Percentiles rank a stretch among this genome's conserved stretches.
phyloP scores from a whole-genome alignment of 2,113 vertebrate genomes.

The Benthochromis sp. region DNA sequence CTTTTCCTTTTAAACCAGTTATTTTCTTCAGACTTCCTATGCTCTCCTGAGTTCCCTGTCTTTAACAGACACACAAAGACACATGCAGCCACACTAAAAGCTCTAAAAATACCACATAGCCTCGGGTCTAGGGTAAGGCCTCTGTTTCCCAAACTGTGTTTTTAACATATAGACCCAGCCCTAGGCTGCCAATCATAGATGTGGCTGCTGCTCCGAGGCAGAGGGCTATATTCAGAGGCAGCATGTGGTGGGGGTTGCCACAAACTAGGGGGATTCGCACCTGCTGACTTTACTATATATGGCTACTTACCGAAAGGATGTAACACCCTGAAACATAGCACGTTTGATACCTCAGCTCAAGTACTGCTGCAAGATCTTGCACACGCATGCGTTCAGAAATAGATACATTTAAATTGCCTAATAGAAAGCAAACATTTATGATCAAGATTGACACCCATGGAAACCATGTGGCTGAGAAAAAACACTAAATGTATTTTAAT shows the following conservation, averaged over 20 bases:
- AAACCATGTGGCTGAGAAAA: conserved; percentile 37
- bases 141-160: conserved; percentile 22
- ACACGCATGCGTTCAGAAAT: neutral
- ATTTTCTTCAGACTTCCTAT: conserved; percentile 51
- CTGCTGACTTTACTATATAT: conserved; percentile 9
- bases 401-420: conserved; percentile 24
- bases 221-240: neutral
- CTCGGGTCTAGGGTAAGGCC: conserved; percentile 7
- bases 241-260: neutral
- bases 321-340: neutral
- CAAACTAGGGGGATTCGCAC: conserved; percentile 7
- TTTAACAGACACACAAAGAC: neutral
- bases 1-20: conserved; percentile 52
- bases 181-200: conserved; percentile 15
- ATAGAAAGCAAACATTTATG: conserved; percentile 54
- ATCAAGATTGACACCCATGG: conserved; percentile 52
- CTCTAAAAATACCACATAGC: conserved; percentile 23
- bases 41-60: neutral
- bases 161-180: conserved; percentile 8
- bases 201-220: neutral
- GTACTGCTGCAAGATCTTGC: neutral
- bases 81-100: neutral
- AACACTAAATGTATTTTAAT: conserved; percentile 57
- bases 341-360: neutral
- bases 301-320: neutral